A percentile compares a stretch with the other conserved stretches of the same genome.
phyloP scores from a whole-genome alignment of 2,888 invertebrate species.

The Luffia ferchaultella region DNA sequence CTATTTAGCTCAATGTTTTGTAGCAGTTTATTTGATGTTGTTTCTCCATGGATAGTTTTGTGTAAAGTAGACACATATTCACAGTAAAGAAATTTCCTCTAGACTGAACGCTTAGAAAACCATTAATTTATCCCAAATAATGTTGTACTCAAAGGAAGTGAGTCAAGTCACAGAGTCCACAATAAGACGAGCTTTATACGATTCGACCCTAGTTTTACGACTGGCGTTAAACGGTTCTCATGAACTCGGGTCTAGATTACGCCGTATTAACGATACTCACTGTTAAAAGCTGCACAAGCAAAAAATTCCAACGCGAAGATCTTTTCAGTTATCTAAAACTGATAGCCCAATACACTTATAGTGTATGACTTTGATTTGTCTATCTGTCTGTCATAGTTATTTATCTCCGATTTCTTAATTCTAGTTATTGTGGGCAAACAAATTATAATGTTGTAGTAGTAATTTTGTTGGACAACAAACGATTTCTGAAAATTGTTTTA shows the following conservation, averaged over 20 bases:
- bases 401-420: not conserved
- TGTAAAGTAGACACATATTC: too few relatives aligned
- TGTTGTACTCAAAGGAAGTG: too few relatives aligned
- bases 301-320: too few relatives aligned
- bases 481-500: too few relatives aligned
- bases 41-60: too few relatives aligned
- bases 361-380: not conserved
- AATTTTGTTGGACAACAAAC: too few relatives aligned
- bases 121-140: too few relatives aligned
- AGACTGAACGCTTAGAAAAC: too few relatives aligned
- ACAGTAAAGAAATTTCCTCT: too few relatives aligned
- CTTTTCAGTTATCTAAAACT: not conserved
- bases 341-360: not conserved
- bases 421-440: not conserved
- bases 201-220: not conserved
- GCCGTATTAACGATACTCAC: not conserved
- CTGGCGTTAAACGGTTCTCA: not conserved
- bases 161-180: too few relatives aligned
- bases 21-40: too few relatives aligned
- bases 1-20: too few relatives aligned
- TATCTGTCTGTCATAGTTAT: not conserved
- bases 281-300: not conserved
- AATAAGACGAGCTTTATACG: not conserved
- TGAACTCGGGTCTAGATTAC: not conserved
- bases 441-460: not conserved